Conservation (phyloP, 2,888 invertebrate genomes). For the Tetragonula carbonaria region DNA sequence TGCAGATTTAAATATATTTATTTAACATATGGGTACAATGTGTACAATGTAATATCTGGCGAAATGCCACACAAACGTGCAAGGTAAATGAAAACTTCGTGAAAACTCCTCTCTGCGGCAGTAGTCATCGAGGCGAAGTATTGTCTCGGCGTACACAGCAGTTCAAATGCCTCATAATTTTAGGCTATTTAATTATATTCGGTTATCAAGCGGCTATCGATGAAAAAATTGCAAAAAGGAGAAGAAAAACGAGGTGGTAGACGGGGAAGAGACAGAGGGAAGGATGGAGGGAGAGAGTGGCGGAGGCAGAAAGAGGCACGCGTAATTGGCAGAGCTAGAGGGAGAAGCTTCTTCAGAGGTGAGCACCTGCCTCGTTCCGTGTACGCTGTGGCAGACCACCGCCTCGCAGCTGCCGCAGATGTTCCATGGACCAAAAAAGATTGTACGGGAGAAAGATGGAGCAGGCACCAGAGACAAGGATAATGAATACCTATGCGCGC, state of each 20-base stretch:
- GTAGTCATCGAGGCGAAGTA: no score
- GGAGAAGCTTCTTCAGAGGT: constrained; percentile 65
- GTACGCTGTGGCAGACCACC: constrained; percentile 73
- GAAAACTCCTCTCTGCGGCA: no score
- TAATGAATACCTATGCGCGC: constrained; percentile 77
- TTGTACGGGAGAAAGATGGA: constrained; percentile 66
- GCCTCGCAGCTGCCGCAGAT: constrained; percentile 83
- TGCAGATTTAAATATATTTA: no score
- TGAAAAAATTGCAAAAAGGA: constrained; percentile 4
- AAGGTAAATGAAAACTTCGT: no score
- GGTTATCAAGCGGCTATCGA: neutral
- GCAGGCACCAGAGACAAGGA: constrained; percentile 69
- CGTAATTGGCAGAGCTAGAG: constrained; percentile 76
- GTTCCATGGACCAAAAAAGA: constrained; percentile 78
- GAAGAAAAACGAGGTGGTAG: constrained; percentile 40
- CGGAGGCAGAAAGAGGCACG: constrained; percentile 77
- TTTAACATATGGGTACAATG: no score
- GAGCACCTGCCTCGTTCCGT: constrained; percentile 78
- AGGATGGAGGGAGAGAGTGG: constrained; percentile 24
- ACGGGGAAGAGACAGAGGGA: neutral
- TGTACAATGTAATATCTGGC: no score
- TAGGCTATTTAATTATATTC: neutral
- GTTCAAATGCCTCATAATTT: neutral
- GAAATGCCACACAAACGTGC: no score
- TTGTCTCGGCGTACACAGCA: no score